Percentiles rank a stretch among this genome's conserved stretches.
These are phyloP conservation scores for Zaprionus africanus DNA, from an alignment of 1,140 invertebrate species.

Conservation along the genomic window DNA sequence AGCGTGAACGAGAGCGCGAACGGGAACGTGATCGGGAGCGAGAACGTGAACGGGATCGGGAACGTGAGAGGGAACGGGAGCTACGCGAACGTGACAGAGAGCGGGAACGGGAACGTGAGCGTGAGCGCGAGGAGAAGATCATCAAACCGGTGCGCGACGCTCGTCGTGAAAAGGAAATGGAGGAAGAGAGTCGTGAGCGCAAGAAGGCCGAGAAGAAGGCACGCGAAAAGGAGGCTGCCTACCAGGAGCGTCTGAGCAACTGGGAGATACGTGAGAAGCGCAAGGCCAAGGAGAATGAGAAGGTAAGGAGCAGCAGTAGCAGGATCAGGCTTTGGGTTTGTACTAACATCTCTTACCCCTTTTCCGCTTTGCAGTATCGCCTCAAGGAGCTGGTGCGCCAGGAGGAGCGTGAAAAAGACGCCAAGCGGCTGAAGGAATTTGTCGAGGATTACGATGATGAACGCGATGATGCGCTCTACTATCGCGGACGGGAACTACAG, in stretches of 20 bases:
- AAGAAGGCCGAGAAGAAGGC: conserved; percentile 95
- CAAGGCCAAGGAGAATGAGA: conserved; percentile 96
- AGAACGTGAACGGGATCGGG: conserved; percentile 83
- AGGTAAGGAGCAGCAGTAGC: conserved; percentile 75
- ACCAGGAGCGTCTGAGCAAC: conserved; percentile 93
- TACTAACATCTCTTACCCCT: background rate
- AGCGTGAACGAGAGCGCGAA: conserved; percentile 77
- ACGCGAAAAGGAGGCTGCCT: conserved; percentile 96
- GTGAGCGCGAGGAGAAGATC: conserved; percentile 69
- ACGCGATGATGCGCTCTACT: conserved; percentile 97
- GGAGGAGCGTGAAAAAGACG: conserved; percentile 94
- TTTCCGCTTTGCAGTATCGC: conserved; percentile 86
- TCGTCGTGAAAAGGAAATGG: conserved; percentile 92
- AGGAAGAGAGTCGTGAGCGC: conserved; percentile 95
- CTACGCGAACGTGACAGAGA: conserved; percentile 85
- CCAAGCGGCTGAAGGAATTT: conserved; percentile 97
- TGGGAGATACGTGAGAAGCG: conserved; percentile 98
- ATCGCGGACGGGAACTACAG: conserved; percentile 95
- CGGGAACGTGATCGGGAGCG: conserved; percentile 78
- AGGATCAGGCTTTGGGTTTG: background rate
- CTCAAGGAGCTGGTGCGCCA: conserved; percentile 93
- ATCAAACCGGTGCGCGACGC: conserved; percentile 87
- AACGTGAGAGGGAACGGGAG: conserved; percentile 74
- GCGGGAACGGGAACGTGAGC: conserved; percentile 84
- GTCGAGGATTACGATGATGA: conserved; percentile 99